These are phyloP conservation scores for Anthoscopus minutus DNA, from an alignment of 2,113 vertebrate genomes.

Conservation along the genomic window DNA sequence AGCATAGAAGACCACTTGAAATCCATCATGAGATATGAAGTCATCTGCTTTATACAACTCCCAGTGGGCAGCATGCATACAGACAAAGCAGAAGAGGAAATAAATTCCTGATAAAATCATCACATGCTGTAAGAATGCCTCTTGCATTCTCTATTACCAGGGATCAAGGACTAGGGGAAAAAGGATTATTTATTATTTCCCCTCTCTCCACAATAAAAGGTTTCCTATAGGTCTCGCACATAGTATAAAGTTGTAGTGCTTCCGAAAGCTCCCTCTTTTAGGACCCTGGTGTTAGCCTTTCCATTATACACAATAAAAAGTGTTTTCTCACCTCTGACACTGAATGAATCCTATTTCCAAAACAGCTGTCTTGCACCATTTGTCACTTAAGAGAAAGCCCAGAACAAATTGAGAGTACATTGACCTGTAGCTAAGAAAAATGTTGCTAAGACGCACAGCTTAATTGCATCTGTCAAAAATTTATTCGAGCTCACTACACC, in stretches of 20 bases:
- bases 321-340: constrained; percentile 33
- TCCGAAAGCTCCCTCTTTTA: not conserved
- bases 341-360: not conserved
- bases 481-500: not conserved
- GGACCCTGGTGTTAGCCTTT: not conserved
- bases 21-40: not conserved
- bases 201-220: fast-evolving
- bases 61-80: not conserved
- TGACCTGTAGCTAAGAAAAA: constrained; percentile 52
- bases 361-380: constrained; percentile 8
- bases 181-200: not conserved
- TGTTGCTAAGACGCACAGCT: not conserved
- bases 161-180: not conserved
- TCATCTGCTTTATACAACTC: not conserved
- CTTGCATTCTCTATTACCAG: not conserved
- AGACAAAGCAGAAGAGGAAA: not conserved
- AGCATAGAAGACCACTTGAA: not conserved
- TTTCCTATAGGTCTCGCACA: not conserved
- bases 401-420: constrained; percentile 8
- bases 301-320: not conserved
- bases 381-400: constrained; percentile 10
- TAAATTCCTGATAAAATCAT: not conserved
- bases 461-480: constrained; percentile 55
- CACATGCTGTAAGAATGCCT: not conserved
- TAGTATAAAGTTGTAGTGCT: not conserved